These are phyloP conservation scores for Tricholauxania praeusta DNA, from an alignment of 2,888 invertebrate genomes.

Conservation along the genomic window DNA sequence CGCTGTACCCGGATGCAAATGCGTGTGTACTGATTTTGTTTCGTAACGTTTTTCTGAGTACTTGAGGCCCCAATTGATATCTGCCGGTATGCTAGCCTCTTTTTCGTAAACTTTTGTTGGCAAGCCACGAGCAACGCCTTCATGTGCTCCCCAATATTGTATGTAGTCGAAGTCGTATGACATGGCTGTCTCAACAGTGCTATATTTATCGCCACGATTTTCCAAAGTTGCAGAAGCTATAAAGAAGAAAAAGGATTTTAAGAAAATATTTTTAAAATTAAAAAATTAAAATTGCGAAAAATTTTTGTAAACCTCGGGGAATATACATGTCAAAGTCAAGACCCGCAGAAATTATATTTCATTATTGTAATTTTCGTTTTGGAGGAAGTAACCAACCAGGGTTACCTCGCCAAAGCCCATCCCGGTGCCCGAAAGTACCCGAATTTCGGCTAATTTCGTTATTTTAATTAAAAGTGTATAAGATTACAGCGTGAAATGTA, in stretches of 20 bases:
- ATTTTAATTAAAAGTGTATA: no score
- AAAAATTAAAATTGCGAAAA: background rate
- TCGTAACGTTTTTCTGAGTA: slow-evolving; percentile 71
- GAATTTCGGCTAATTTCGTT: no score
- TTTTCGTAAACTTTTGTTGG: slow-evolving; percentile 64
- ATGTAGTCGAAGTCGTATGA: slow-evolving; percentile 78
- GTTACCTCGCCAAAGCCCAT: no score
- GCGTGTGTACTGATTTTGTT: slow-evolving; percentile 71
- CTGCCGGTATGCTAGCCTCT: slow-evolving; percentile 62
- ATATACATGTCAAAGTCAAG: no score
- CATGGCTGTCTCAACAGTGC: slow-evolving; percentile 79
- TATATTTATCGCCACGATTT: slow-evolving; percentile 72
- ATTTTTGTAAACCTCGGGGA: no score
- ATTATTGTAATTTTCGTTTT: no score
- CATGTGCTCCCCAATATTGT: slow-evolving; percentile 83
- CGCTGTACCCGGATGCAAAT: slow-evolving; percentile 82
- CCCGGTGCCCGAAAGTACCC: no score
- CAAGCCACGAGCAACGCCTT: slow-evolving; percentile 69
- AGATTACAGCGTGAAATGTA: no score
- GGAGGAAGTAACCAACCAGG: no score
- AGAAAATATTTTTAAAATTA: background rate
- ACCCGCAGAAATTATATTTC: no score
- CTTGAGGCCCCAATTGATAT: slow-evolving; percentile 79
- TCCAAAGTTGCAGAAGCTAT: slow-evolving; percentile 66
- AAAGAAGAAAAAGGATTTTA: slow-evolving; percentile 6